Evolutionary conservation across 2,888 invertebrate genomes (phyloP).

Genomic region (Ptychoptera contaminata): DNA sequence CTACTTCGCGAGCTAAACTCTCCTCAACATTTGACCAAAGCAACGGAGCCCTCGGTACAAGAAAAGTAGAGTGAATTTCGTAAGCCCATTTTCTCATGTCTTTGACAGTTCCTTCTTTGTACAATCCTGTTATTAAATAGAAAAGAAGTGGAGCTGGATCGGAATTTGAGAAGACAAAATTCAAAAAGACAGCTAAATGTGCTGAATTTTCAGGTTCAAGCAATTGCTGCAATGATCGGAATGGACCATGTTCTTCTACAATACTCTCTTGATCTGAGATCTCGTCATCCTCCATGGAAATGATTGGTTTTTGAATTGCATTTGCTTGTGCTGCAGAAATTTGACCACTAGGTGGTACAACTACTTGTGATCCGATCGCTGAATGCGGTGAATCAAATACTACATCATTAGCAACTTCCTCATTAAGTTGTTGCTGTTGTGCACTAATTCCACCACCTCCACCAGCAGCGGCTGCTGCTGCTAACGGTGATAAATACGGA

Average conservation of each 20-base stretch:
- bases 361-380: background rate
- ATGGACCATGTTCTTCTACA: conserved; percentile 74
- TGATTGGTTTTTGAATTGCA: conserved; percentile 56
- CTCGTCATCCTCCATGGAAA: conserved; percentile 93
- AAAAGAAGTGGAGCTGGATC: conserved; percentile 53
- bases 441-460: background rate
- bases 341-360: conserved; percentile 13
- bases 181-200: conserved; percentile 87
- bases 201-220: conserved; percentile 62
- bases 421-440: background rate
- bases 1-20: conserved; percentile 76
- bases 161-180: conserved; percentile 71
- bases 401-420: background rate
- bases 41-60: conserved; percentile 62
- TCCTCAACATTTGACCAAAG: conserved; percentile 39
- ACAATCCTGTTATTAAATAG: conserved; percentile 83
- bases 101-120: conserved; percentile 67
- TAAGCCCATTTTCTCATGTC: conserved; percentile 98
- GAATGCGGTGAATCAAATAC: background rate
- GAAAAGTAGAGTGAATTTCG: conserved; percentile 93
- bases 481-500: conserved; percentile 45
- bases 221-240: conserved; percentile 66
- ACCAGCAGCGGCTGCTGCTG: conserved; percentile 15
- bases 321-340: conserved; percentile 25
- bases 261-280: conserved; percentile 71